Evolutionary conservation across 1,140 invertebrate genomes (phyloP), one percentile per base, ranked within the genome.

Genomic region (Drosophila carrolli): DNA sequence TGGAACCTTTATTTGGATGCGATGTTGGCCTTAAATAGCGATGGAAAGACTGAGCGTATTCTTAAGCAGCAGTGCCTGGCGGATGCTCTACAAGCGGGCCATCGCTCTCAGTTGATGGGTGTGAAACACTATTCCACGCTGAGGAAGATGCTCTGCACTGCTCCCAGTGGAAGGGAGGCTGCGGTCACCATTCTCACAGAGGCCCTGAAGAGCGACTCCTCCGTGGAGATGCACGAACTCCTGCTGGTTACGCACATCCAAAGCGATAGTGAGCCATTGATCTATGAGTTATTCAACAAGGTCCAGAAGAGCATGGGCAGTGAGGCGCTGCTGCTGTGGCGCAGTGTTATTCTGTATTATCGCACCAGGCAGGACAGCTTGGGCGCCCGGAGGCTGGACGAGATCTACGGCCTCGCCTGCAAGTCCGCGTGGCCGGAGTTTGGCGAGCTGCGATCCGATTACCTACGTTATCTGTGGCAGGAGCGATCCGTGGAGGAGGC

Each of bases 21-120:
- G 19, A 90, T 92, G 85, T 5, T 92, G 14, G 48, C 79, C 2
- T 38, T 92, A 0, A 92, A 86, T 43, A 59, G 62, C 11, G 88
- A 91, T 46, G 60, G 67, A n/a, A 71, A 67, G 6, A 43, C 71
- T 1, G 85, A 90, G 43, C 65, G 76, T 0, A 16, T 56, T 1
- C 54, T 72, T 0, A 79, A 75, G n/a, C 82, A 89, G 11, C 70
- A 90, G 40, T 75, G 77, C 23, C 62, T 92, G 53, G 85, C 75
- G 4, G 71, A 55, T 14, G 91, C 91, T 0, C 51, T 92, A 2
- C 90, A 91, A 10, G 75, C 76, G n/a, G 91, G 85, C 0, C 91
- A 92, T 29, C 56, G 56, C 1, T 84, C 85, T 0, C 54, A 79
- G 47, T 47, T 90, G 19, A 88, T 92, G 89, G 58, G 73, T 27